phyloP scores from a whole-genome alignment of 2,113 vertebrate genomes.

The Pseudopodoces humilis region DNA sequence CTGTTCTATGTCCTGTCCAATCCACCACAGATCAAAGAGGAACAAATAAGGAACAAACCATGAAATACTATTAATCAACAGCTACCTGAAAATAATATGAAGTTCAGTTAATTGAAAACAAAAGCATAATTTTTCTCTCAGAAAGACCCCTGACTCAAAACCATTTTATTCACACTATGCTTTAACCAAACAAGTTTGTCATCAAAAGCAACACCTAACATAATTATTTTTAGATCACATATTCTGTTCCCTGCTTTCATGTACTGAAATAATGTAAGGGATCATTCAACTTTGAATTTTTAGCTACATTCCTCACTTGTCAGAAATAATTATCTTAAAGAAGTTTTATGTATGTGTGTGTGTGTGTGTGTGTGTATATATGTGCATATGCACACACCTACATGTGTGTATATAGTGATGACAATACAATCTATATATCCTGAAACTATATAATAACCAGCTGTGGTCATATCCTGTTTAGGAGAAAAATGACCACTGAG shows the following conservation, averaged over 20 bases:
- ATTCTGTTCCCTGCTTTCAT: not conserved
- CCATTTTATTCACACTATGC: not conserved
- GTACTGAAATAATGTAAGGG: not conserved
- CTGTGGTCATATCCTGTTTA: not conserved
- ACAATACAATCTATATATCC: not conserved
- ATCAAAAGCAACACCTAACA: not conserved
- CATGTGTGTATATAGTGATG: not conserved
- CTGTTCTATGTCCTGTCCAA: not conserved
- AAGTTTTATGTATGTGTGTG: not conserved
- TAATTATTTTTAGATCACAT: slow-evolving; percentile 13
- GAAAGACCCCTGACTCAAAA: slow-evolving; percentile 11
- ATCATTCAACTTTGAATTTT: not conserved
- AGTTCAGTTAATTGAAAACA: slow-evolving; percentile 44
- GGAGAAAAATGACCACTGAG: not conserved
- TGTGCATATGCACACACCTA: accelerated
- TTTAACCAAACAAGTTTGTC: not conserved
- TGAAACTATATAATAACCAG: not conserved
- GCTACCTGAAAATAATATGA: not conserved
- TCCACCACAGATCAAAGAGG: not conserved
- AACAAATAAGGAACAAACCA: not conserved
- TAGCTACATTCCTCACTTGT: not conserved
- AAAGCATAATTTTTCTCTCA: slow-evolving; percentile 4
- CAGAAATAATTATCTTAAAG: not conserved
- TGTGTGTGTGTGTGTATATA: not conserved
- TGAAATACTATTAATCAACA: slow-evolving; percentile 32